Conservation (phyloP, 2,888 invertebrate species). For the Prosapia bicincta region DNA sequence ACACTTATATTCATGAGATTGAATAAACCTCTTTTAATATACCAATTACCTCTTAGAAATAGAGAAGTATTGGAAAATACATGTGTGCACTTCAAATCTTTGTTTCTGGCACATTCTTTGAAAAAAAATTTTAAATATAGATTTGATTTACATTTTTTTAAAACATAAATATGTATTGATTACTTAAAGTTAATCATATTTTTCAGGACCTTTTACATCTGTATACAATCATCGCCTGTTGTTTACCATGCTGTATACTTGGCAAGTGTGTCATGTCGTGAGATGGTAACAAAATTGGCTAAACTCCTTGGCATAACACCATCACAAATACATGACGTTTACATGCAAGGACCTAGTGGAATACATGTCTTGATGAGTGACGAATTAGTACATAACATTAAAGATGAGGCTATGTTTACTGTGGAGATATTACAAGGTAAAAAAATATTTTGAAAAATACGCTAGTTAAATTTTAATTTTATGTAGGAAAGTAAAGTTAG, state of each 20-base stretch:
- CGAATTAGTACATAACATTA: conserved; percentile 78
- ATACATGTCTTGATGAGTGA: conserved; percentile 82
- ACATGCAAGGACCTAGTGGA: conserved; percentile 78
- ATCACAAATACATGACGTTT: conserved; percentile 55
- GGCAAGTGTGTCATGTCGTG: conserved; percentile 60
- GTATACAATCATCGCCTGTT: conserved; percentile 58
- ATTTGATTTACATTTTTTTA: too few species aligned
- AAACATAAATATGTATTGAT: too few species aligned
- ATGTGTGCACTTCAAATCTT: too few species aligned
- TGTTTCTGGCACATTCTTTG: too few species aligned
- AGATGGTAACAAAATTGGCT: conserved; percentile 46
- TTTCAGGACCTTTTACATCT: conserved; percentile 74
- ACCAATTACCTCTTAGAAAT: too few species aligned
- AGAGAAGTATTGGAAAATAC: too few species aligned
- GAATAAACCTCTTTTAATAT: too few species aligned
- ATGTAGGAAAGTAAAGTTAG: too few species aligned
- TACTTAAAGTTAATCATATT: too few species aligned
- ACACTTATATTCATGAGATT: too few species aligned
- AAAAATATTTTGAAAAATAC: neutral
- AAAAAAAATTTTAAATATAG: too few species aligned
- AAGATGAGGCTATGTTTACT: conserved; percentile 70
- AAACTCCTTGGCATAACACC: conserved; percentile 44
- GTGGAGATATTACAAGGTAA: neutral
- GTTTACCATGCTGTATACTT: conserved; percentile 81
- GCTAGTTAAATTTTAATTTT: neutral